Percentiles rank a stretch among this genome's conserved stretches.
Conservation (phyloP, 2,888 invertebrate genomes). For the Drosophila percnosoma region DNA sequence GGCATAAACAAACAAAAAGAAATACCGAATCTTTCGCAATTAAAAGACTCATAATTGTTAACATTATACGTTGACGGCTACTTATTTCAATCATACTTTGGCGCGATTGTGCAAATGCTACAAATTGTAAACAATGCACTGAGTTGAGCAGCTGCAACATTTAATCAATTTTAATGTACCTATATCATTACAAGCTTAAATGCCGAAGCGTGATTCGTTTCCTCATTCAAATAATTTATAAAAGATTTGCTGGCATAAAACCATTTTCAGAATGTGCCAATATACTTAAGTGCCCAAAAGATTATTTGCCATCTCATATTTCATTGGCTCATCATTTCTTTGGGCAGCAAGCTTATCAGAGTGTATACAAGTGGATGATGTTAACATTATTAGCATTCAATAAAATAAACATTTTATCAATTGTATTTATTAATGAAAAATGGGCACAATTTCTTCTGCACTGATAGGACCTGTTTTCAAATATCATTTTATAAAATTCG, state of each 20-base stretch:
- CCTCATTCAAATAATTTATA: constrained; percentile 8
- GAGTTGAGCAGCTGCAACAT: constrained; percentile 38
- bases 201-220: constrained; percentile 35
- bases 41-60: constrained; percentile 45
- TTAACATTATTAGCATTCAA: background rate
- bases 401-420: constrained; percentile 7
- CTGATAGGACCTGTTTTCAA: background rate
- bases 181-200: constrained; percentile 16
- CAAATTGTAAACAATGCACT: constrained; percentile 5
- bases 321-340: background rate
- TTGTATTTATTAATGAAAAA: constrained; percentile 11
- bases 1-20: constrained; percentile 16
- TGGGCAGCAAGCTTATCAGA: background rate
- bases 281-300: background rate
- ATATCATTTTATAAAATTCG: background rate
- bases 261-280: constrained; percentile 6
- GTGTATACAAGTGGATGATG: background rate
- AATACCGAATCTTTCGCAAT: constrained; percentile 30
- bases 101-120: constrained; percentile 7
- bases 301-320: constrained; percentile 10
- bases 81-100: constrained; percentile 7
- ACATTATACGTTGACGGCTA: constrained; percentile 19
- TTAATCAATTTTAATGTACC: constrained; percentile 18
- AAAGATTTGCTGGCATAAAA: background rate
- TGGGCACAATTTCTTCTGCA: background rate